A percentile compares a stretch with the other conserved stretches of the same genome.
These are phyloP conservation scores for Thalassophryne amazonica DNA, from an alignment of 2,797 vertebrate species.

Conservation along the genomic window DNA sequence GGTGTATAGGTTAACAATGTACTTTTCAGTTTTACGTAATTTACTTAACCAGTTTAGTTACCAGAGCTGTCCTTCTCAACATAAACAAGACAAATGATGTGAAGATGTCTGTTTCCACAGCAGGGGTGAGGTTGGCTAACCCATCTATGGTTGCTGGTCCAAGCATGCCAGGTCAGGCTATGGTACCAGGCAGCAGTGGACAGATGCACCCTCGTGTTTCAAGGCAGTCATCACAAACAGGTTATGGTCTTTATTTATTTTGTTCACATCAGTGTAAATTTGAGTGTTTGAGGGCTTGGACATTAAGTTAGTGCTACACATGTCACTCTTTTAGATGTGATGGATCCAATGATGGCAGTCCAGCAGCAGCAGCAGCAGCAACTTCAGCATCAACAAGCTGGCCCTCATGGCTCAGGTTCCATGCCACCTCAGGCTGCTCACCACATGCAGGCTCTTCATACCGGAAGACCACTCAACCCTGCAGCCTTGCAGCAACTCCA, in stretches of 20 bases:
- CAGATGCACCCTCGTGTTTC: constrained; percentile 89
- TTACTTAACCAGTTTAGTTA: neutral
- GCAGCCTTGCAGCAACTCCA: constrained; percentile 86
- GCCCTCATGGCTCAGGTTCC: constrained; percentile 82
- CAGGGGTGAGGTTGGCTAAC: constrained; percentile 89
- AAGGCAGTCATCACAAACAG: constrained; percentile 89
- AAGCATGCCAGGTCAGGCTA: constrained; percentile 84
- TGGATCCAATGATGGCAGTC: constrained; percentile 91
- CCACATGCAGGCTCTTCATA: constrained; percentile 89
- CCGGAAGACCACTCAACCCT: constrained; percentile 88
- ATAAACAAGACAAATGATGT: neutral
- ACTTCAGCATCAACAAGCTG: constrained; percentile 76
- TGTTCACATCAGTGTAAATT: neutral
- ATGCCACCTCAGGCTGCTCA: constrained; percentile 88
- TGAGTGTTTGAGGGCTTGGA: neutral
- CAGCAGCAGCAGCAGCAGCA: constrained; percentile 84
- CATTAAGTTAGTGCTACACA: neutral
- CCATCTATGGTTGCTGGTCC: constrained; percentile 89
- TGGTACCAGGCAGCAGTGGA: constrained; percentile 83
- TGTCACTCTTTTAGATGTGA: constrained; percentile 75
- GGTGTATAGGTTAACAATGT: too few species aligned
- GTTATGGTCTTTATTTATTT: constrained; percentile 67
- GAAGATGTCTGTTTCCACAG: constrained; percentile 29
- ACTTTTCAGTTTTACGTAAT: neutral
- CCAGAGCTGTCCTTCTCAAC: too few species aligned